These are phyloP conservation scores for Drosophila rufa DNA, from an alignment of 1,140 invertebrate genomes.

Conservation along the genomic window DNA sequence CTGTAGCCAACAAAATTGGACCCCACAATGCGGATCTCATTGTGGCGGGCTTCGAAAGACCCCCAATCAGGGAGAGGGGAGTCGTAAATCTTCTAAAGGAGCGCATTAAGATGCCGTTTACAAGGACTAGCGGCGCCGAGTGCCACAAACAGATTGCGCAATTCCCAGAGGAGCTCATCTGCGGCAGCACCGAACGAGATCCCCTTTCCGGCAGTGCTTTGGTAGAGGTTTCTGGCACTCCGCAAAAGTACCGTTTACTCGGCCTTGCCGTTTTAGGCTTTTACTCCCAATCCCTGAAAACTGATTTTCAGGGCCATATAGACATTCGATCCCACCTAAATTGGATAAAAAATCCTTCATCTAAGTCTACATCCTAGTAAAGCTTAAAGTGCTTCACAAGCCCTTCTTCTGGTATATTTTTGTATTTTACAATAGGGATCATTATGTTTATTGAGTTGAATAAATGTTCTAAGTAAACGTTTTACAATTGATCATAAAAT, in stretches of 20 bases:
- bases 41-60: conserved; percentile 6
- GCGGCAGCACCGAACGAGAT: not conserved
- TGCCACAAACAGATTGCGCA: not conserved
- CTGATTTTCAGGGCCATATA: not conserved
- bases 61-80: too few relatives aligned
- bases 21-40: not conserved
- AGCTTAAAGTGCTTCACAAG: not conserved
- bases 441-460: too few relatives aligned
- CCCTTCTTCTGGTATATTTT: too few relatives aligned
- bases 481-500: too few relatives aligned
- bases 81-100: not conserved
- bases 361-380: not conserved
- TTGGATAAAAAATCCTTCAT: not conserved
- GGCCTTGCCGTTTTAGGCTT: not conserved
- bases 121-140: not conserved
- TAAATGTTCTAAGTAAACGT: too few relatives aligned
- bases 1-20: not conserved
- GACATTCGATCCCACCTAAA: conserved; percentile 1
- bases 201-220: conserved; percentile 8
- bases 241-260: conserved; percentile 1
- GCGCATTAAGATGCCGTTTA: conserved; percentile 15
- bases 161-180: not conserved
- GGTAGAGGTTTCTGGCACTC: conserved; percentile 6
- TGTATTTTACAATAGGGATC: too few relatives aligned
- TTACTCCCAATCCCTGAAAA: not conserved